Evolutionary conservation across 2,888 invertebrate genomes (phyloP).

Genomic region (Eubasilissa splendida): DNA sequence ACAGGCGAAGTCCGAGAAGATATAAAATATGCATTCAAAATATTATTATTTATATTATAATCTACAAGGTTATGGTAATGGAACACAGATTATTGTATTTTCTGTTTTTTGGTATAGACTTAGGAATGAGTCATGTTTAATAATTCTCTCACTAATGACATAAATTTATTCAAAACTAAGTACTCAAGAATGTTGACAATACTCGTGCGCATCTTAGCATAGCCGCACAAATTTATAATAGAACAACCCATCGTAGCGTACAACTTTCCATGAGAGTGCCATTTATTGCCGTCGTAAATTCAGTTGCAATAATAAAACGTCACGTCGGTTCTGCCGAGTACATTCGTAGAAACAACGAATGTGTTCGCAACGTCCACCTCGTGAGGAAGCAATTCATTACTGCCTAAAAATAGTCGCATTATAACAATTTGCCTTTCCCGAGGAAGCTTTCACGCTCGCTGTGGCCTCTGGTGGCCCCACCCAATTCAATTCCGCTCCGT

Average conservation of each 20-base stretch:
- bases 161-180: too few relatives aligned
- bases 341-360: neutral
- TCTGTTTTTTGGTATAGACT: too few relatives aligned
- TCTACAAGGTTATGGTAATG: too few relatives aligned
- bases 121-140: too few relatives aligned
- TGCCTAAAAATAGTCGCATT: constrained; percentile 13
- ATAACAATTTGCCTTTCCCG: constrained; percentile 1
- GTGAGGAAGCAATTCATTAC: neutral
- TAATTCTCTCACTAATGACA: too few relatives aligned
- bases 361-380: too few relatives aligned
- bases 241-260: neutral
- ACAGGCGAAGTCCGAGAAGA: too few relatives aligned
- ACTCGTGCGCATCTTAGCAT: neutral
- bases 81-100: too few relatives aligned
- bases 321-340: neutral
- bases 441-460: neutral
- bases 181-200: too few relatives aligned
- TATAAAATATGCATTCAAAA: too few relatives aligned
- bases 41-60: too few relatives aligned
- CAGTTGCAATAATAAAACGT: constrained; percentile 16
- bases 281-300: constrained; percentile 10
- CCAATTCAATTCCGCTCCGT: constrained; percentile 37
- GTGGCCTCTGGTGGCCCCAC: constrained; percentile 9
- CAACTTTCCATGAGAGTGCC: neutral
- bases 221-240: neutral